Conservation (phyloP, 2,113 vertebrate species). For the Psittacus erithacus region DNA sequence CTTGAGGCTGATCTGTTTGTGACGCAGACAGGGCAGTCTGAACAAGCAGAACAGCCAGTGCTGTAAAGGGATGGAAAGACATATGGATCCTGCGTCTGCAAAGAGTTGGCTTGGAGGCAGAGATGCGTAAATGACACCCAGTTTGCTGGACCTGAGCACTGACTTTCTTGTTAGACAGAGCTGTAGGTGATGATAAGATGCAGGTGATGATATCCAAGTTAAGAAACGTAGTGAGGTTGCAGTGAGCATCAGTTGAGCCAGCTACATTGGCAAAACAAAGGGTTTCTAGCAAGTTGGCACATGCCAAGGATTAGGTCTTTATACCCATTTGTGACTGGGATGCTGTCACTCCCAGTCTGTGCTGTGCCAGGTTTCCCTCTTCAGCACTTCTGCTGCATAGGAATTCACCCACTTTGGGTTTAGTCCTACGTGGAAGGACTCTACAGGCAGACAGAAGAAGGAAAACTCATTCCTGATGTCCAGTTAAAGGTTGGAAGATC, state of each 20-base stretch:
- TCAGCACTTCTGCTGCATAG: neutral
- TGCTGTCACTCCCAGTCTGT: accelerated
- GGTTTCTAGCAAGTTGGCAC: neutral
- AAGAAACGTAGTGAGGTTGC: neutral
- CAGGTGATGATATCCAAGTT: neutral
- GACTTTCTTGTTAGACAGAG: neutral
- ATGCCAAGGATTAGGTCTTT: neutral
- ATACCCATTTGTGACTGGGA: neutral
- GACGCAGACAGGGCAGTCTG: accelerated
- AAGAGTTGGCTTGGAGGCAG: neutral
- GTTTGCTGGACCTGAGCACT: neutral
- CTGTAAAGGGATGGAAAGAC: neutral
- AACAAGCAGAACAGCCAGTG: accelerated
- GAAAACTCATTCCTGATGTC: neutral
- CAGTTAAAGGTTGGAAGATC: neutral
- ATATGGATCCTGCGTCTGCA: neutral
- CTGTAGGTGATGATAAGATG: neutral
- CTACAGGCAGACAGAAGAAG: neutral
- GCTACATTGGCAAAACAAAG: neutral
- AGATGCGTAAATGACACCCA: neutral
- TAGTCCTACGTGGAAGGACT: neutral
- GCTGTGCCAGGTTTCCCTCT: neutral
- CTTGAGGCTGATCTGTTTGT: neutral
- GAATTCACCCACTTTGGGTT: neutral
- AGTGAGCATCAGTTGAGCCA: neutral